phyloP scores from a whole-genome alignment of 2,113 vertebrate species.

The Pitta sordida region DNA sequence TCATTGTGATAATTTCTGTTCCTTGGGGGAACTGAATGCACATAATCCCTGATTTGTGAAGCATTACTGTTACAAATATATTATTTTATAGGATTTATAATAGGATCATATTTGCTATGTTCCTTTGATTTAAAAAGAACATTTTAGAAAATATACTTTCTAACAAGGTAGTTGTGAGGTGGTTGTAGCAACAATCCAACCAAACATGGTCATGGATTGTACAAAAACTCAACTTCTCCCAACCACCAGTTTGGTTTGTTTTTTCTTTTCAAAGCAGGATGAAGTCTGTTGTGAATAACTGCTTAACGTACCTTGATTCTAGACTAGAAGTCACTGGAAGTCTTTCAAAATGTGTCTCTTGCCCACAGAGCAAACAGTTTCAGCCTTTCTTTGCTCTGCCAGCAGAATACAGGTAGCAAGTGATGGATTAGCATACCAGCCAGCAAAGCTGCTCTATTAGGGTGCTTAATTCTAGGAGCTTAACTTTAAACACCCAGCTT shows the following conservation, averaged over 20 bases:
- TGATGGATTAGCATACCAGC: neutral
- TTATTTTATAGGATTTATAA: neutral
- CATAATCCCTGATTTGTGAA: constrained; percentile 13
- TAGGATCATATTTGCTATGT: neutral
- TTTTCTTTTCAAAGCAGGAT: neutral
- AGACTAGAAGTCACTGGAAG: neutral
- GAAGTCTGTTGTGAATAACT: neutral
- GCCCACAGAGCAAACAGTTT: neutral
- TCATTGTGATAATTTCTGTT: constrained; percentile 12
- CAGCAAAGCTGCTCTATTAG: neutral
- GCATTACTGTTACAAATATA: neutral
- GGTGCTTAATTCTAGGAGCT: neutral
- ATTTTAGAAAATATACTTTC: neutral
- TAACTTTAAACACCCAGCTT: neutral
- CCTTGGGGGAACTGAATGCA: neutral
- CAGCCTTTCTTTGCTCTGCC: neutral
- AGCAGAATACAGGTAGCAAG: neutral
- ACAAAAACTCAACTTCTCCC: neutral
- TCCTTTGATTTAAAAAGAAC: neutral
- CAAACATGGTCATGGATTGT: neutral
- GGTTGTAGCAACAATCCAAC: neutral
- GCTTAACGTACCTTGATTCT: neutral
- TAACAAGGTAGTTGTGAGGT: neutral
- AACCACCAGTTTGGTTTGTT: neutral
- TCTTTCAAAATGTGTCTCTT: neutral